A percentile compares a stretch with the other conserved stretches of the same genome.
These are phyloP conservation scores for Hycleus phaleratus DNA, from an alignment of 1,140 invertebrate genomes.

Conservation along the genomic window DNA sequence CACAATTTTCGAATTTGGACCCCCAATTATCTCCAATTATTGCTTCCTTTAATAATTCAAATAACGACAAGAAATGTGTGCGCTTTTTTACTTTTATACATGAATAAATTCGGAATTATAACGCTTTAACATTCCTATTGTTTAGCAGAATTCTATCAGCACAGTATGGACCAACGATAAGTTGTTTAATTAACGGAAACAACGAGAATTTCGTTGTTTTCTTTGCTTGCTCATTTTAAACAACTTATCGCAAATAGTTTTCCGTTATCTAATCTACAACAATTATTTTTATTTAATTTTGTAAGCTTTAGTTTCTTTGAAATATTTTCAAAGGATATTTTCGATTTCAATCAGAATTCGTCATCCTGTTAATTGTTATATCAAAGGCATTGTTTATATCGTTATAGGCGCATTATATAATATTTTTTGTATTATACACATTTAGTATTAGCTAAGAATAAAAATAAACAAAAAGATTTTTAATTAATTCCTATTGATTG, in stretches of 20 bases:
- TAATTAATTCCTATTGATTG: too few relatives aligned
- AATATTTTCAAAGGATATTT: neutral
- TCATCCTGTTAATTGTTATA: constrained; percentile 10
- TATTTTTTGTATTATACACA: constrained; percentile 38
- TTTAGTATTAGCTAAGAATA: neutral
- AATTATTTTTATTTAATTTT: constrained; percentile 1
- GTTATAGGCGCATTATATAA: constrained; percentile 33
- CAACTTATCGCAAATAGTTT: constrained; percentile 9
- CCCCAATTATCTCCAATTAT: neutral
- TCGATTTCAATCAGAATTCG: constrained; percentile 3
- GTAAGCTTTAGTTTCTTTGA: neutral
- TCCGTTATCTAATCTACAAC: constrained; percentile 4
- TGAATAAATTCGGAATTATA: neutral
- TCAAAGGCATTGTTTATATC: constrained; percentile 31
- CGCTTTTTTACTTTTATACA: constrained; percentile 1
- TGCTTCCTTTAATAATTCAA: constrained; percentile 7
- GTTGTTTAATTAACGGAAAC: constrained; percentile 1
- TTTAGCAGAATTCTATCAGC: neutral
- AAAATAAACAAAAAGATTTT: too few relatives aligned
- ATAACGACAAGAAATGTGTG: constrained; percentile 10
- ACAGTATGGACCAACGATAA: neutral
- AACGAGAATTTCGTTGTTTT: neutral
- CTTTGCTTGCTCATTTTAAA: constrained; percentile 4
- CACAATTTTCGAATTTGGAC: too few relatives aligned
- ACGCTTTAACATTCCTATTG: neutral